phyloP scores from a whole-genome alignment of 2,113 vertebrate species.

The Grantiella picta region DNA sequence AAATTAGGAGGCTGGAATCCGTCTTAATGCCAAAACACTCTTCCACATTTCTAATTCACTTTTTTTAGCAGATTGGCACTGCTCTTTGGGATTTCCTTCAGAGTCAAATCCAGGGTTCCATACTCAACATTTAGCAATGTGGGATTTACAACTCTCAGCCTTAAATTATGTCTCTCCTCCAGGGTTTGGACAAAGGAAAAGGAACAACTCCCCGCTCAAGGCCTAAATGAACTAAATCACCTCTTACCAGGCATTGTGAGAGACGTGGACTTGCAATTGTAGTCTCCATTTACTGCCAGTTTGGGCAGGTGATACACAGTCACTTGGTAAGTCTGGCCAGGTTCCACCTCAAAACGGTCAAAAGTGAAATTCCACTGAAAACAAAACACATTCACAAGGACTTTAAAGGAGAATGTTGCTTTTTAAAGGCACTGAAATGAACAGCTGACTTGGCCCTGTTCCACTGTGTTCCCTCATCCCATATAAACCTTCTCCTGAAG shows the following conservation, averaged over 20 bases:
- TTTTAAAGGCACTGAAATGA: not conserved
- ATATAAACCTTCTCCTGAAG: not conserved
- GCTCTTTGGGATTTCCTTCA: not conserved
- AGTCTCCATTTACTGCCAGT: slow-evolving; percentile 61
- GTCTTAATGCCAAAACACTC: not conserved
- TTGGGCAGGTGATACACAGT: slow-evolving; percentile 77
- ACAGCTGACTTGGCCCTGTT: not conserved
- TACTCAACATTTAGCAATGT: not conserved
- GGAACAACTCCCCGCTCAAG: not conserved
- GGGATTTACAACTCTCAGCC: no score
- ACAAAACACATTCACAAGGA: not conserved
- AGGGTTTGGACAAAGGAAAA: no score
- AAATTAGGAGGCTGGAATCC: not conserved
- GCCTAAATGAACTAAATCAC: not conserved
- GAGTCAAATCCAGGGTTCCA: not conserved
- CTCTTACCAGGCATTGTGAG: slow-evolving; percentile 70
- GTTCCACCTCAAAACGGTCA: slow-evolving; percentile 75
- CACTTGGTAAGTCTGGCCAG: slow-evolving; percentile 73
- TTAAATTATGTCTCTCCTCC: no score
- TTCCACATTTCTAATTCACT: not conserved
- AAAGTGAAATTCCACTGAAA: slow-evolving; percentile 77
- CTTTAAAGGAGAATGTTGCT: not conserved
- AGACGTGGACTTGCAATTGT: slow-evolving; percentile 51
- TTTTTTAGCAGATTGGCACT: not conserved
- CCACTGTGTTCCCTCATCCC: not conserved